These are phyloP conservation scores for Elachura formosa DNA, from an alignment of 2,113 vertebrate genomes.

Conservation along the genomic window DNA sequence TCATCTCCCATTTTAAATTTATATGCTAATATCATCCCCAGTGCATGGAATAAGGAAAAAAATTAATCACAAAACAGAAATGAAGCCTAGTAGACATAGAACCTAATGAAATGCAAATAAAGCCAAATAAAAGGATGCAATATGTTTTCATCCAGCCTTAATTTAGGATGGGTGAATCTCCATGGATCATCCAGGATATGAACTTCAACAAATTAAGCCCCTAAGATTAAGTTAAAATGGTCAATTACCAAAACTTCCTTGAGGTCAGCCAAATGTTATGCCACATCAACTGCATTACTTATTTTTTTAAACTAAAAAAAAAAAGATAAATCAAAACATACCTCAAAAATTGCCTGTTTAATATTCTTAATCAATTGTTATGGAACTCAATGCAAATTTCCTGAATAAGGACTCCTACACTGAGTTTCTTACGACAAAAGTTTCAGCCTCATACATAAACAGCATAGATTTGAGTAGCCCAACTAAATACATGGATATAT, in stretches of 20 bases:
- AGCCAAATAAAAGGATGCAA: background rate
- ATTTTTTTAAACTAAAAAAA: background rate
- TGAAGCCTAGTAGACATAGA: background rate
- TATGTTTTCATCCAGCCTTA: background rate
- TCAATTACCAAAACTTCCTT: background rate
- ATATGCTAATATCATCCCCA: background rate
- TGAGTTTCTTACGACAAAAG: background rate
- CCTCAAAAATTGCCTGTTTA: background rate
- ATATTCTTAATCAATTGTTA: background rate
- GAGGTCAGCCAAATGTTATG: background rate
- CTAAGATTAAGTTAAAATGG: background rate
- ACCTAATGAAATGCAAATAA: background rate
- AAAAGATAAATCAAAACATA: background rate
- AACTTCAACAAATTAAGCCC: background rate
- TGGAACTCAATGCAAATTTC: background rate
- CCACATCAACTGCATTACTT: background rate
- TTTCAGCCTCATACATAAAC: background rate
- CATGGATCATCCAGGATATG: no score
- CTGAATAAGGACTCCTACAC: background rate
- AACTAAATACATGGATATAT: background rate
- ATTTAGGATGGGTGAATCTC: background rate
- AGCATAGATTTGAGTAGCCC: background rate
- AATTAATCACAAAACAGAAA: background rate
- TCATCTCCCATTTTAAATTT: background rate
- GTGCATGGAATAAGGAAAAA: background rate